Percentiles rank a stretch among this genome's conserved stretches.
phyloP scores from a whole-genome alignment of 2,888 invertebrate genomes.

The Aphidoletes aphidimyza region DNA sequence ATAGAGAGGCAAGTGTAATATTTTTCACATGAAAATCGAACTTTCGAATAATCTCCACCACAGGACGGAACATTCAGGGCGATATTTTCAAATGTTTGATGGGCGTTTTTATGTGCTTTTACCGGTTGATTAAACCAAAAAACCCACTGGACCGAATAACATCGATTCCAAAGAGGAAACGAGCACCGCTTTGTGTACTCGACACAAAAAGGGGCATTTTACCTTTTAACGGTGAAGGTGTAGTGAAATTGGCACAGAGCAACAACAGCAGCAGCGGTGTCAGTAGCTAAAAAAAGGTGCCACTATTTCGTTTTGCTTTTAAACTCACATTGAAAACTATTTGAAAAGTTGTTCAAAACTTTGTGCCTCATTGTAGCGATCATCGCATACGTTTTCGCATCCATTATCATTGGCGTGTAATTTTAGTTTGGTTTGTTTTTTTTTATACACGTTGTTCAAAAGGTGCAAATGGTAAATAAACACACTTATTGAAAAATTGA shows the following conservation, averaged over 20 bases:
- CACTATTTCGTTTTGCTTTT: not conserved
- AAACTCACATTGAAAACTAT: slow-evolving; percentile 33
- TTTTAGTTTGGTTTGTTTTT: too few relatives aligned
- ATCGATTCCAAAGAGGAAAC: not conserved
- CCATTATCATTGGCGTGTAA: slow-evolving; percentile 49
- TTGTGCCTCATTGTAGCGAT: slow-evolving; percentile 18
- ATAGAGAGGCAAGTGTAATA: not conserved
- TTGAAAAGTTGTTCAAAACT: slow-evolving; percentile 45
- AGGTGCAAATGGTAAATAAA: slow-evolving; percentile 41
- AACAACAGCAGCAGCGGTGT: not conserved
- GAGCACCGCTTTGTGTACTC: not conserved
- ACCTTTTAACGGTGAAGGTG: too few relatives aligned
- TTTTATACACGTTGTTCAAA: not conserved
- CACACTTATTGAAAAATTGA: slow-evolving; percentile 29
- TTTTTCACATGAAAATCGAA: not conserved
- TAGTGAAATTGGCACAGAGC: too few relatives aligned
- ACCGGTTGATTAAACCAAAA: slow-evolving; percentile 27
- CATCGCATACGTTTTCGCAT: not conserved
- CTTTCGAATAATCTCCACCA: not conserved
- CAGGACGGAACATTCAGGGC: not conserved
- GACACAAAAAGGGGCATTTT: not conserved
- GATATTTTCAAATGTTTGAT: slow-evolving; percentile 33
- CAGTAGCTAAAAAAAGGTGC: not conserved
- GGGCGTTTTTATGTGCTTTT: slow-evolving; percentile 24
- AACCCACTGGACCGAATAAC: not conserved